These are phyloP conservation scores for Anarrhichthys ocellatus DNA, from an alignment of 2,113 vertebrate species.

Conservation along the genomic window DNA sequence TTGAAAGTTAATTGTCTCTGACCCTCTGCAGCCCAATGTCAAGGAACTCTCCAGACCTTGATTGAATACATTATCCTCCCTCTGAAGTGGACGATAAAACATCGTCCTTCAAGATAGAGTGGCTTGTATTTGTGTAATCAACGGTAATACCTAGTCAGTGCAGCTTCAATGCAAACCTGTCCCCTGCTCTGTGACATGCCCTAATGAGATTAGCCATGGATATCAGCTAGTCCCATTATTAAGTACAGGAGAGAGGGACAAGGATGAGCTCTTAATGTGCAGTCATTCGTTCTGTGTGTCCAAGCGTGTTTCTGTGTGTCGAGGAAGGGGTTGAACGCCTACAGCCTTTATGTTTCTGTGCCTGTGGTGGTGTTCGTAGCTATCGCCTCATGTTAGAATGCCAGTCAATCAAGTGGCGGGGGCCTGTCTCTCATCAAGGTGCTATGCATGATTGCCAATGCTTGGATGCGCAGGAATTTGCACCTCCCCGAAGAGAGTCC, in stretches of 20 bases:
- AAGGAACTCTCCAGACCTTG: slow-evolving; percentile 50
- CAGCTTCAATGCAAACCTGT: slow-evolving; percentile 56
- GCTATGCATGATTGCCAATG: slow-evolving; percentile 78
- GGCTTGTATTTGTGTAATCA: slow-evolving; percentile 63
- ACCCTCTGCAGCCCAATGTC: slow-evolving; percentile 56
- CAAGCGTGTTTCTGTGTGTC: slow-evolving; percentile 58
- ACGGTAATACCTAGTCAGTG: slow-evolving; percentile 42
- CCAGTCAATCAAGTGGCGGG: slow-evolving; percentile 80
- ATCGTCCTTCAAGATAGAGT: slow-evolving; percentile 32
- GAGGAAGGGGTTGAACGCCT: slow-evolving; percentile 33
- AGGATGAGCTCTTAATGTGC: slow-evolving; percentile 65
- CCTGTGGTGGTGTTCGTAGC: slow-evolving; percentile 62
- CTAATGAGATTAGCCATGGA: slow-evolving; percentile 75
- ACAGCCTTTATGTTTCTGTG: slow-evolving; percentile 56
- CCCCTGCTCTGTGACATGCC: slow-evolving; percentile 53
- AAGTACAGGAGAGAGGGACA: slow-evolving; percentile 29
- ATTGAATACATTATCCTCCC: slow-evolving; percentile 62
- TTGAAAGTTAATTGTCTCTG: slow-evolving; percentile 71
- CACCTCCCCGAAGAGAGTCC: slow-evolving; percentile 67
- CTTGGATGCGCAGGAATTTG: slow-evolving; percentile 75
- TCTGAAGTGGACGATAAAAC: slow-evolving; percentile 63
- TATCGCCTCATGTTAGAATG: slow-evolving; percentile 76
- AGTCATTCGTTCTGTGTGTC: slow-evolving; percentile 67
- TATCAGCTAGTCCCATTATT: slow-evolving; percentile 67
- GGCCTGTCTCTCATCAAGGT: slow-evolving; percentile 80